These are phyloP conservation scores for Montipora capitata DNA, from an alignment of 92 coral and sea anemone genomes.

Conservation along the genomic window DNA sequence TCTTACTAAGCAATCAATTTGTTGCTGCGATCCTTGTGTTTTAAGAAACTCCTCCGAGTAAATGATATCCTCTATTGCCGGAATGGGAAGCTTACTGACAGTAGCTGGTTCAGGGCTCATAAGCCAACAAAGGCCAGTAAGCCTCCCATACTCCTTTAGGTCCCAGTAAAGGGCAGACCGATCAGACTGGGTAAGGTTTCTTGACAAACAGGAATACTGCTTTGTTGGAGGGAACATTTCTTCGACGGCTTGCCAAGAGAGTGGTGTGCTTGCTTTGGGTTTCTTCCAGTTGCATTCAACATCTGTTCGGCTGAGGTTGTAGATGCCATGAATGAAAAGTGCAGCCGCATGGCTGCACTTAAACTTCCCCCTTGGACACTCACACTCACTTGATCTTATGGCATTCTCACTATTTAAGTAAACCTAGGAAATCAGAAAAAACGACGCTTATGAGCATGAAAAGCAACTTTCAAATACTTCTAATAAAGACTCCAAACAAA, in stretches of 20 bases:
- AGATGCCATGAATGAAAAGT: constrained; percentile 20
- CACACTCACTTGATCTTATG: too few relatives aligned
- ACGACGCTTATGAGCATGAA: neutral
- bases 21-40: constrained; percentile 14
- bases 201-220: neutral
- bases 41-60: constrained; percentile 33
- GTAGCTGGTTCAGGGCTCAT: constrained; percentile 68
- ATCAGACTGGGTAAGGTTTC: constrained; percentile 26
- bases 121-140: constrained; percentile 72
- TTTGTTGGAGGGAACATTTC: constrained; percentile 32
- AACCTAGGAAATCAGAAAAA: constrained; percentile 15
- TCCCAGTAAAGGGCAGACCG: constrained; percentile 28
- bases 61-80: constrained; percentile 50
- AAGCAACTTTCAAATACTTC: constrained; percentile 3
- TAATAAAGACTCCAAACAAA: neutral
- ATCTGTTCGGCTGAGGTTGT: constrained; percentile 19
- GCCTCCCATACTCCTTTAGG: constrained; percentile 44
- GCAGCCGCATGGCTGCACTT: constrained; percentile 28
- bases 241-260: constrained; percentile 7
- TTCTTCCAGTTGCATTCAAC: constrained; percentile 30
- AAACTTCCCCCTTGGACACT: constrained; percentile 11
- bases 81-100: constrained; percentile 13
- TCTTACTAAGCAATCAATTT: constrained; percentile 5
- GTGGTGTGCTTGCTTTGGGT: constrained; percentile 19
- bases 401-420: constrained; percentile 12